Percentiles rank a stretch among this genome's conserved stretches.
Evolutionary conservation across 2,888 invertebrate genomes (phyloP).

Genomic region (Netelia virgata): DNA sequence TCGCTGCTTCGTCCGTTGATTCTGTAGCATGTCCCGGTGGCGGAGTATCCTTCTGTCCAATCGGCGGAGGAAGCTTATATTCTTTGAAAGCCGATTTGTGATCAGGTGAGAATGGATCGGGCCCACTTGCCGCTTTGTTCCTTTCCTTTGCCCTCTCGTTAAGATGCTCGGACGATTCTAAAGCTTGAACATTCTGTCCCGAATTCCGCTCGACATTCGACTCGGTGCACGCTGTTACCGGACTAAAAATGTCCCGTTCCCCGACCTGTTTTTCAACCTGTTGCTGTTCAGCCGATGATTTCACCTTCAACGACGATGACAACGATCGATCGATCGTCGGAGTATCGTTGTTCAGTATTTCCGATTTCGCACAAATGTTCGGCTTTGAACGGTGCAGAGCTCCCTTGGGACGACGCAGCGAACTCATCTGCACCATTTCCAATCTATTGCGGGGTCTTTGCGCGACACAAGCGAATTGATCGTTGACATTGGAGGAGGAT

Average conservation of each 20-base stretch:
- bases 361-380: neutral
- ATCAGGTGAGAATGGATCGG: neutral
- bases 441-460: conserved; percentile 38
- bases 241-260: neutral
- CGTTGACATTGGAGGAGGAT: conserved; percentile 23
- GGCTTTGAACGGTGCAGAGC: neutral
- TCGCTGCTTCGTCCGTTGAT: neutral
- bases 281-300: neutral
- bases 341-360: neutral
- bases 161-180: neutral
- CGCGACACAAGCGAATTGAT: neutral
- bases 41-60: neutral
- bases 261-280: neutral
- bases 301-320: neutral
- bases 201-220: no score
- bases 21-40: neutral
- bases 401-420: conserved; percentile 52
- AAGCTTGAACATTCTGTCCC: no score
- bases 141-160: conserved; percentile 17
- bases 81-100: neutral
- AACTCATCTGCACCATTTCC: neutral
- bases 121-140: neutral
- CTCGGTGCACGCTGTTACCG: no score
- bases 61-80: neutral
- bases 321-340: neutral